These are phyloP conservation scores for Caenorhabditis sp. DNA, from an alignment of 2,888 invertebrate species.

Conservation along the genomic window DNA sequence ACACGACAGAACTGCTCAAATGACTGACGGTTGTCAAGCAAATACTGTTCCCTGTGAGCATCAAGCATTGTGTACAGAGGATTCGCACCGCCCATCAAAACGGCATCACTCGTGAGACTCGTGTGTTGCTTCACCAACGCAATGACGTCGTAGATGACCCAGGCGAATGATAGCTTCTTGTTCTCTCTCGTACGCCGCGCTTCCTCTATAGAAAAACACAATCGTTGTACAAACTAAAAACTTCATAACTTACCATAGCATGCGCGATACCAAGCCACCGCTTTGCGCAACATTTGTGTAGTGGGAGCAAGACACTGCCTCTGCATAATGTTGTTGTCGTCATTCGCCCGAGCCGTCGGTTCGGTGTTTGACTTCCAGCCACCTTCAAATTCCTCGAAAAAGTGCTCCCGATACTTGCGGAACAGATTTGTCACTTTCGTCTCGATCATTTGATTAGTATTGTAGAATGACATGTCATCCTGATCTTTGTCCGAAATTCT, in stretches of 20 bases:
- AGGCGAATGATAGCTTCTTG: constrained; percentile 59
- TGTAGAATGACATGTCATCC: constrained; percentile 78
- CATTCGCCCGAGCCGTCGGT: constrained; percentile 11
- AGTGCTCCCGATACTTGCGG: constrained; percentile 51
- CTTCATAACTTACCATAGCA: constrained; percentile 56
- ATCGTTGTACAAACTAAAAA: background rate
- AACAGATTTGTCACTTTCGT: constrained; percentile 65
- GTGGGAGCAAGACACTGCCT: constrained; percentile 41
- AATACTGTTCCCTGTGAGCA: constrained; percentile 41
- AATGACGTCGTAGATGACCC: constrained; percentile 58
- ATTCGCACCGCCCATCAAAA: constrained; percentile 31
- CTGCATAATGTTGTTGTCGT: constrained; percentile 60
- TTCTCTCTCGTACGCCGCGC: constrained; percentile 34
- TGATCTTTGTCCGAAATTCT: constrained; percentile 77
- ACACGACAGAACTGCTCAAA: constrained; percentile 33
- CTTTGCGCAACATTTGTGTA: constrained; percentile 54
- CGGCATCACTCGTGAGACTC: constrained; percentile 10
- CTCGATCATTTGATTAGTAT: constrained; percentile 75
- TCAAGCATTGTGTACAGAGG: constrained; percentile 50
- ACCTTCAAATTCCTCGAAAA: constrained; percentile 61
- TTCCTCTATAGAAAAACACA: constrained; percentile 43
- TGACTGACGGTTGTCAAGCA: constrained; percentile 27
- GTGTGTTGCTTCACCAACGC: constrained; percentile 43
- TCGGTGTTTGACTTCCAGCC: constrained; percentile 38
- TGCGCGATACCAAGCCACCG: constrained; percentile 60